These are phyloP conservation scores for Lithophane semibrunnea DNA, from an alignment of 2,888 invertebrate genomes.

Conservation along the genomic window DNA sequence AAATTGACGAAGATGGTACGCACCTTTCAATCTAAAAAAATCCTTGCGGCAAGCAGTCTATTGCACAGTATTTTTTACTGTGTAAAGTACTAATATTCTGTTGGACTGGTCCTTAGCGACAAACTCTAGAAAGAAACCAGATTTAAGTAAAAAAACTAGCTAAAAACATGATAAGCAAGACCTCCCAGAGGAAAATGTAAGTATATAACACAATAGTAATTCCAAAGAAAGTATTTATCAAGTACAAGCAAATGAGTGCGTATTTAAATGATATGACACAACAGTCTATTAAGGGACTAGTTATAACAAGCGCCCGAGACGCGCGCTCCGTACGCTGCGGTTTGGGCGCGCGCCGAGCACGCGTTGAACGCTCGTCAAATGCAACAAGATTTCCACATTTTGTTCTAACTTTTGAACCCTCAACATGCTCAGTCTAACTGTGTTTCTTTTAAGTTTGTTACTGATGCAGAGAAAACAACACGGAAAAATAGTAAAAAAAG, in stretches of 20 bases:
- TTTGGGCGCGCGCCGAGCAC: no score
- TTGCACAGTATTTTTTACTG: not conserved
- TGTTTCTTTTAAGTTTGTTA: no score
- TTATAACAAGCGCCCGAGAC: no score
- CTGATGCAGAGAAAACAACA: no score
- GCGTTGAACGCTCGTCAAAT: no score
- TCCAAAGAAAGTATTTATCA: slow-evolving; percentile 51
- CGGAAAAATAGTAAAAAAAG: no score
- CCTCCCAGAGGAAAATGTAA: slow-evolving; percentile 7
- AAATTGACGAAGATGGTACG: not conserved
- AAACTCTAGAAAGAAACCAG: not conserved
- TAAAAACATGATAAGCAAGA: not conserved
- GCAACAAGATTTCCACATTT: no score
- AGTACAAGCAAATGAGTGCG: slow-evolving; percentile 46
- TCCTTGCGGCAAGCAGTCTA: not conserved
- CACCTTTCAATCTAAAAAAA: not conserved
- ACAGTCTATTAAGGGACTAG: slow-evolving; percentile 7
- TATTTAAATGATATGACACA: slow-evolving; percentile 56
- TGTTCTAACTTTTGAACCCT: no score
- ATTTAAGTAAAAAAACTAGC: not conserved
- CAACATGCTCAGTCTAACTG: no score
- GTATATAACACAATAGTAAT: slow-evolving; percentile 16
- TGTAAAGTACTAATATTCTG: not conserved
- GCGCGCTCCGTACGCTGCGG: no score
- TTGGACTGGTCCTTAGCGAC: not conserved